These are phyloP conservation scores for Erythrocercus mccallii DNA, from an alignment of 2,113 vertebrate genomes.

Conservation along the genomic window DNA sequence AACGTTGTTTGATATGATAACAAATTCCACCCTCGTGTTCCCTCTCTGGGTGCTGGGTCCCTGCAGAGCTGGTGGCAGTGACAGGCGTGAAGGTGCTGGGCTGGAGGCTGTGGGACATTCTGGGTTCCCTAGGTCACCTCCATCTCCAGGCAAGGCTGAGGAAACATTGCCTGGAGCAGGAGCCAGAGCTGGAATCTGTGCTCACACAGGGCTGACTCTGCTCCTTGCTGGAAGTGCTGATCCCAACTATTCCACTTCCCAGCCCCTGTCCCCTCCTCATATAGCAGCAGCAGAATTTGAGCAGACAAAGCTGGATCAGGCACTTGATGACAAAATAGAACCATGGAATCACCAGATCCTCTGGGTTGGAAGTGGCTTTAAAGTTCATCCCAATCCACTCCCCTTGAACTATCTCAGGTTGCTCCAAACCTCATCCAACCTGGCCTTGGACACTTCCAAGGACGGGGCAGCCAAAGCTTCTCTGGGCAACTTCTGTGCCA, in stretches of 20 bases:
- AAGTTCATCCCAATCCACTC: background rate
- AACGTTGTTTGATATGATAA: background rate
- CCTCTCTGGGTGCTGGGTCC: background rate
- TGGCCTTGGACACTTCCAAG: background rate
- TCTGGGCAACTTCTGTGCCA: background rate
- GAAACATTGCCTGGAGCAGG: background rate
- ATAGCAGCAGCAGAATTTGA: background rate
- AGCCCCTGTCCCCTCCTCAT: background rate
- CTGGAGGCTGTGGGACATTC: background rate
- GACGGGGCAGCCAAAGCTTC: background rate
- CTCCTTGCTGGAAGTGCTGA: background rate
- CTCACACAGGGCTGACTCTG: rapidly evolving
- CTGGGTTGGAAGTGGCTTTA: background rate
- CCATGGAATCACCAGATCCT: background rate
- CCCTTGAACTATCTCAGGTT: rapidly evolving
- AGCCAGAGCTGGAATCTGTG: background rate
- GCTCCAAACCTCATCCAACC: background rate
- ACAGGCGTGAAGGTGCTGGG: background rate
- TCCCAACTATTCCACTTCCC: background rate
- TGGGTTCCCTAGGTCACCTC: background rate
- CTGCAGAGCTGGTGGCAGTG: background rate
- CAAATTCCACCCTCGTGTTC: background rate
- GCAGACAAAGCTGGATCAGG: background rate
- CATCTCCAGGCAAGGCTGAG: background rate
- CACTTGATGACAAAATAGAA: background rate